Conservation (phyloP, 1,140 invertebrate species). For the Drosophila sproati region DNA sequence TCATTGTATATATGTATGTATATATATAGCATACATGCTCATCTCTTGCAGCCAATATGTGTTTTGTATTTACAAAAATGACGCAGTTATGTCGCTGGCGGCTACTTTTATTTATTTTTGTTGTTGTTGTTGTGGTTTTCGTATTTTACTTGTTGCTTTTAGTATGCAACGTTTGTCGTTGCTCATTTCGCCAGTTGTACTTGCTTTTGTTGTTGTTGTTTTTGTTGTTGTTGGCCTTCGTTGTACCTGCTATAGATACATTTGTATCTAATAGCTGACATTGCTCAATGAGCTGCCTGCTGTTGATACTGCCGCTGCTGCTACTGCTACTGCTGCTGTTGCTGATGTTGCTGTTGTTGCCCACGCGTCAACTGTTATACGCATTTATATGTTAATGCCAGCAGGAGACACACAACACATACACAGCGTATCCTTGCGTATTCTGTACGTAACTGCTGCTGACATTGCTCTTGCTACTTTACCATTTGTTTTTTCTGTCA, state of each 20-base stretch:
- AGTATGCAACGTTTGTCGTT: conserved; percentile 55
- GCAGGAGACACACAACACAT: conserved; percentile 46
- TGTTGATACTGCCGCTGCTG: not conserved
- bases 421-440: conserved; percentile 37
- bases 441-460: conserved; percentile 12
- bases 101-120: conserved; percentile 31
- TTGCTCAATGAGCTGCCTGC: conserved; percentile 25
- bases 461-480: conserved; percentile 12
- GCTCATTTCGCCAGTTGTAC: conserved; percentile 22
- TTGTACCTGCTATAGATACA: conserved; percentile 61
- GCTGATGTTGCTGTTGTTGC: conserved; percentile 8
- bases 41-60: conserved; percentile 35
- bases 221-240: conserved; percentile 35
- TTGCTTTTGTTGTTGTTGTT: conserved; percentile 15
- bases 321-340: no score
- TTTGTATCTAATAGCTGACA: conserved; percentile 46
- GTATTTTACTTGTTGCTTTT: conserved; percentile 73
- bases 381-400: conserved; percentile 75
- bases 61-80: conserved; percentile 60
- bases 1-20: conserved; percentile 13
- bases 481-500: conserved; percentile 6
- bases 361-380: conserved; percentile 60
- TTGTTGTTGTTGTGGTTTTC: conserved; percentile 19
- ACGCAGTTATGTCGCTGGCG: conserved; percentile 62
- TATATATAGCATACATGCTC: conserved; percentile 25